Base-by-base conservation (phyloP, 2,113 vertebrate genomes). In the Caloenas nicobarica region DNA sequence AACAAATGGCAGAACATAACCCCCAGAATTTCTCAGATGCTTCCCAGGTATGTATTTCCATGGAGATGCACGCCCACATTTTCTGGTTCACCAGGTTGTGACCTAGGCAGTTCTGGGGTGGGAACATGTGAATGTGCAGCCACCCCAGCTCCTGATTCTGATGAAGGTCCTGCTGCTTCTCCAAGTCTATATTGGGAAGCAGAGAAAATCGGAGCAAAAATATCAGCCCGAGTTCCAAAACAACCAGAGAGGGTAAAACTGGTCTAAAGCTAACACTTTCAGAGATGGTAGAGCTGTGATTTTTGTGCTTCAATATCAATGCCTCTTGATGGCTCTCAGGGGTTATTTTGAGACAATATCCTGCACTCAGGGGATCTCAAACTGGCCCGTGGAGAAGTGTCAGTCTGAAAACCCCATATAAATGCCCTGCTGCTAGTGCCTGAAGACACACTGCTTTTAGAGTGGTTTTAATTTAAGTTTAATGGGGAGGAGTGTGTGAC, bases 401-500 rank as follows among this genome's bases (percentile, higher is more conserved):
- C 36, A 54, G 40, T 29, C 61, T 93, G 78, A 64, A 92, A 92
- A 85, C 36, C n/a, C 65, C 73, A 65, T 65, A 76, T 48, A 97
- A 91, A 85, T 53, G 53, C 44, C 89, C 86, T 13, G 70, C 84
- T 95, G 91, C 81, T 91, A 53, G 69, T 79, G 61, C 93, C 84
- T 65, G 61, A 92, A 95, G 81, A 66, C 81, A 87, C 46, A 60
- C 53, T 81, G 77, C 51, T 93, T 87, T 74, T 48, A 42, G 78
- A 86, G 62, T 91, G 87, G 77, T 72, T 95, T 97, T 89, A 89
- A 95, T 96, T 95, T 68, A 48, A 81, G 51, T 65, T 70, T 79
- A 92, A 71, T 2, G 4, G 16, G 61, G 86, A 85, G 48, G 60
- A 13, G 18, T 34, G 33, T 74, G 81, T 74, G 57, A 66, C 42